A percentile compares a stretch with the other conserved stretches of the same genome.
phyloP scores from a whole-genome alignment of 1,140 invertebrate genomes.

The Zaprionus lachaisei region DNA sequence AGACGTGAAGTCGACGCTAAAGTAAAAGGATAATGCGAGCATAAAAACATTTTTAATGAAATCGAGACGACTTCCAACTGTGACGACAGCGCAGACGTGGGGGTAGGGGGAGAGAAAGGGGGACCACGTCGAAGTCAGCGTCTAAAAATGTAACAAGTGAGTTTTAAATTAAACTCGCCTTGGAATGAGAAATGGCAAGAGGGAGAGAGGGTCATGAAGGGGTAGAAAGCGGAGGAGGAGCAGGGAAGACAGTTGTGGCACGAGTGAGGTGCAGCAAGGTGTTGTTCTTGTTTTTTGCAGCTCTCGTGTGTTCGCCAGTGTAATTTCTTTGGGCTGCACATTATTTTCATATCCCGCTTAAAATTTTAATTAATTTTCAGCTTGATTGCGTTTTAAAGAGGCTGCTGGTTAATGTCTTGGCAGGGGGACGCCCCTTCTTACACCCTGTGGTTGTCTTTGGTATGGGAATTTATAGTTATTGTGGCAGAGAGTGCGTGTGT shows the following conservation, averaged over 20 bases:
- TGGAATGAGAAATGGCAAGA: slow-evolving; percentile 5
- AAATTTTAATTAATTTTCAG: slow-evolving; percentile 84
- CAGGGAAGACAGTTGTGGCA: neutral
- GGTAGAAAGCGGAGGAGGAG: neutral
- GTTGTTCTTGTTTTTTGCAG: slow-evolving; percentile 17
- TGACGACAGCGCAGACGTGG: slow-evolving; percentile 22
- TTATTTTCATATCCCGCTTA: slow-evolving; percentile 80
- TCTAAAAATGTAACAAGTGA: slow-evolving; percentile 78
- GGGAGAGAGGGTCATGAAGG: neutral
- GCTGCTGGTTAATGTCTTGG: slow-evolving; percentile 60
- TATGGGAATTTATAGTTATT: slow-evolving; percentile 78
- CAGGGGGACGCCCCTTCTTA: slow-evolving; percentile 1
- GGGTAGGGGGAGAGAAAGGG: neutral
- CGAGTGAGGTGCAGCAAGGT: neutral
- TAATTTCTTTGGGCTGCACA: slow-evolving; percentile 59
- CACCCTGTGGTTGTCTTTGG: slow-evolving; percentile 41
- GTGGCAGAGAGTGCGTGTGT: slow-evolving; percentile 50
- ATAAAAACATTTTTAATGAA: slow-evolving; percentile 83
- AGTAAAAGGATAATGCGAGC: slow-evolving; percentile 77
- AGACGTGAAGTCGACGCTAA: slow-evolving; percentile 38
- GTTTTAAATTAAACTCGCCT: slow-evolving; percentile 74
- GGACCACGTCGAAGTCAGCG: slow-evolving; percentile 33
- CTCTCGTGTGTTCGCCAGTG: slow-evolving; percentile 14
- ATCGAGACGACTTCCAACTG: slow-evolving; percentile 77
- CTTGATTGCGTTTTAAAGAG: slow-evolving; percentile 84